phyloP scores from a whole-genome alignment of 2,888 invertebrate species.

The Orchesella flavescens region DNA sequence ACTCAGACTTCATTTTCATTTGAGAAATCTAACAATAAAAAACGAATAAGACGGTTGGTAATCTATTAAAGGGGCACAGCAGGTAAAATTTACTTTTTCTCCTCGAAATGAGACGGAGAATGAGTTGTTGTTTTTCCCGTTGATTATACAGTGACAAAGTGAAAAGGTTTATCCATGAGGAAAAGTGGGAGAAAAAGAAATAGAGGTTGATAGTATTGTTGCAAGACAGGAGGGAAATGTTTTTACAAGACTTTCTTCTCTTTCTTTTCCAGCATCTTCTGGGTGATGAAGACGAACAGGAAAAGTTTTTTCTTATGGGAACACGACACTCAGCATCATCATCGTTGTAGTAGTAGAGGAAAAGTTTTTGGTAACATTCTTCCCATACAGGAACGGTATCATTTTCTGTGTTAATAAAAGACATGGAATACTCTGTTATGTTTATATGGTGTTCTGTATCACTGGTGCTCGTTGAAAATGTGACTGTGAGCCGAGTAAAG shows the following conservation, averaged over 20 bases:
- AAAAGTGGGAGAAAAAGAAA: not conserved
- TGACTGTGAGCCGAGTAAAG: no score
- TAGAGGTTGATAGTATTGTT: not conserved
- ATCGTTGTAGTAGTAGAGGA: not conserved
- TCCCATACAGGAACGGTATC: not conserved
- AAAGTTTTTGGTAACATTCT: conserved; percentile 4
- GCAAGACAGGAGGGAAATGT: not conserved
- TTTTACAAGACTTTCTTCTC: not conserved
- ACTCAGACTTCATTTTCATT: conserved; percentile 25
- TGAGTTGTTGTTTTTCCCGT: not conserved
- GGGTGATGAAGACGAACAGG: not conserved
- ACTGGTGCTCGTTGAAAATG: no score
- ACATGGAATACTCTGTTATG: not conserved
- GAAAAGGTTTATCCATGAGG: not conserved
- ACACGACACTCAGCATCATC: not conserved
- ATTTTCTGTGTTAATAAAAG: not conserved
- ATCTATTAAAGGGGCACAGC: not conserved
- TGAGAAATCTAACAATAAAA: not conserved
- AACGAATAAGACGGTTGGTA: not conserved
- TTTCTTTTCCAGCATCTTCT: conserved; percentile 20
- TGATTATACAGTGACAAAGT: not conserved
- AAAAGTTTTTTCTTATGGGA: conserved; percentile 8
- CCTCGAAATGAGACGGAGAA: not conserved
- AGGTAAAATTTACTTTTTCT: not conserved
- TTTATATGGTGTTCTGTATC: not conserved